Percentiles rank a stretch among this genome's conserved stretches.
phyloP scores from a whole-genome alignment of 2,113 vertebrate genomes.

The Nannobrachium achirus region DNA sequence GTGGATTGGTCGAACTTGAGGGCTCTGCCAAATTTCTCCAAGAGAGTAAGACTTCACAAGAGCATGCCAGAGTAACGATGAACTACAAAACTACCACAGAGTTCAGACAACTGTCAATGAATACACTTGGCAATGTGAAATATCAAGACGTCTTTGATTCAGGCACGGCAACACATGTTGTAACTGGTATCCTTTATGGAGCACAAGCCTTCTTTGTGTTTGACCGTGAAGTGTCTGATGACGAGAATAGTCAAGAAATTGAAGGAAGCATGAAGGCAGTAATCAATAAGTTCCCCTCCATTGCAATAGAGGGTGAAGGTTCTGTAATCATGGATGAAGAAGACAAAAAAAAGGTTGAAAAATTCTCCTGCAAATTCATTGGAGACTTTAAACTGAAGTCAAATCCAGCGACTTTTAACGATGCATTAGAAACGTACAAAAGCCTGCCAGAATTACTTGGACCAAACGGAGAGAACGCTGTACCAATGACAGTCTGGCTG shows the following conservation, averaged over 20 bases:
- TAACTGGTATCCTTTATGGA: too few species aligned
- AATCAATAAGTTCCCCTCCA: too few species aligned
- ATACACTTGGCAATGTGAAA: too few species aligned
- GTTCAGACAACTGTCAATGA: too few species aligned
- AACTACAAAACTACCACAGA: too few species aligned
- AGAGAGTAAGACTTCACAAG: too few species aligned
- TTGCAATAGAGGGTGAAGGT: conserved; percentile 2
- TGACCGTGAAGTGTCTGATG: conserved; percentile 25
- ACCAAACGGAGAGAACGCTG: too few species aligned
- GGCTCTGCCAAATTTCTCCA: too few species aligned
- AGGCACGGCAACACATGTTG: conserved; percentile 32
- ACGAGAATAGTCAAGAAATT: background rate
- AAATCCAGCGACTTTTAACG: conserved; percentile 8
- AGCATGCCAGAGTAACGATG: too few species aligned
- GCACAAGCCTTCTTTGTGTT: too few species aligned
- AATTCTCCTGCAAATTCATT: too few species aligned
- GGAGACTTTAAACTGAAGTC: conserved; percentile 16
- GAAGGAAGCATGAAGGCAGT: conserved; percentile 2
- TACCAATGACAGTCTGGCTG: conserved; percentile 26
- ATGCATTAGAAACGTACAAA: conserved; percentile 17
- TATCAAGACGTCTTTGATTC: background rate
- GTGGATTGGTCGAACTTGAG: too few species aligned
- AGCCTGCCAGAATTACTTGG: conserved; percentile 23
- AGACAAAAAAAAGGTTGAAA: conserved; percentile 15
- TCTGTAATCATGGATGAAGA: conserved; percentile 14